Evolutionary conservation across 2,888 invertebrate species (phyloP), one percentile per base, ranked within the genome.

Genomic region (Ctenicera cuprea): DNA sequence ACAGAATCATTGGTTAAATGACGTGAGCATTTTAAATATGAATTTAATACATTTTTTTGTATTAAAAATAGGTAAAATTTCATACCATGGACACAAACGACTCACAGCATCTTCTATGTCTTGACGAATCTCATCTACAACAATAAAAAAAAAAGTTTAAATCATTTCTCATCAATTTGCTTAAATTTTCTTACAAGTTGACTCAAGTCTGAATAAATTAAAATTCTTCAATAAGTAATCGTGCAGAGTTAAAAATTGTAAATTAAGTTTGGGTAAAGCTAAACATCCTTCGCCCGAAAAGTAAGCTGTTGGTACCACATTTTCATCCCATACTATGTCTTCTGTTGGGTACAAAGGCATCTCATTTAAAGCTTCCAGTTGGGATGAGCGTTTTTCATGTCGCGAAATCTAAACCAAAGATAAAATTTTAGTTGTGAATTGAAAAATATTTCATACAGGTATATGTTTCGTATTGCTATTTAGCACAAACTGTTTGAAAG

Each of bases 281-380:
- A 99, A 89, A 81, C 97, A 97, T 18, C 95, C 97, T 86, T 99
- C 98, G 0, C 98, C 98, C 48, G 96, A 95, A 88, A 95, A 99
- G 85, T 98, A 98, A 83, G 99, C 98, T 0, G 97, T 95, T 0
- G 99, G 99, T 0, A 99, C 99, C 50, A 99, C 93, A 85, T 99
- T 98, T 86, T 99, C 98, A 87, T 99, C 97, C 99, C 99, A 99
- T 80, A 99, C 97, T 1, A 99, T 94, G 73, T 95, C 94, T 86
- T 99, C 99, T 0, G 98, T 99, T 0, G 99, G 99, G 85, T 99
- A 99, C 0, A 99, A 89, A 0, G 99, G 99, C 97, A 99, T 98
- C 80, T 97, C 95, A 86, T 99, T 99, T 11, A 99, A 88, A 68
- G 96, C 95, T 84, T 98, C 97, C 66, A 99, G 88, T 84, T 99